Conservation (phyloP, 2,888 invertebrate species). For the Trichacis sp. region DNA sequence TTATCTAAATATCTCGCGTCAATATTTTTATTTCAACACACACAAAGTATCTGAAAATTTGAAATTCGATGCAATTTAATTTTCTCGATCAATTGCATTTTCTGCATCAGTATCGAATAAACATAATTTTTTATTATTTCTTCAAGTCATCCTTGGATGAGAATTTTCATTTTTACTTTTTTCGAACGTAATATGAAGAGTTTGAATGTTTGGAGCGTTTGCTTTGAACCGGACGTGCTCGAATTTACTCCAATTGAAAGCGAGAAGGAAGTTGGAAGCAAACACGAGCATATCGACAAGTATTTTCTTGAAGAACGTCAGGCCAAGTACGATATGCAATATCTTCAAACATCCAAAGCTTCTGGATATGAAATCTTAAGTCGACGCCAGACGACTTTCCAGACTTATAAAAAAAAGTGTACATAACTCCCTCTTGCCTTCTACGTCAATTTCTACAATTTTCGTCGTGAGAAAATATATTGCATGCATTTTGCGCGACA, state of each 20-base stretch:
- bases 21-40: no score
- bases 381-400: conserved; percentile 36
- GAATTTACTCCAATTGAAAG: conserved; percentile 5
- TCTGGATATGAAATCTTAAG: conserved; percentile 56
- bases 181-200: not conserved
- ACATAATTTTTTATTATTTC: no score
- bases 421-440: not conserved
- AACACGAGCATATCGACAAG: conserved; percentile 13
- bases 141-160: no score
- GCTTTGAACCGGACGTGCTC: not conserved
- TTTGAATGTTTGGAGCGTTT: conserved; percentile 8
- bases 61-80: no score
- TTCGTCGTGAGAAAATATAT: not conserved
- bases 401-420: conserved; percentile 10
- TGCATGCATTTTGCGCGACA: no score
- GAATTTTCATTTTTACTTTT: no score
- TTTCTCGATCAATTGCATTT: no score
- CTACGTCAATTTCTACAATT: not conserved
- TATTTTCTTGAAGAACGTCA: conserved; percentile 20
- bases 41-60: no score
- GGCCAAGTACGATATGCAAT: conserved; percentile 44
- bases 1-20: no score
- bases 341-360: conserved; percentile 47
- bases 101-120: no score
- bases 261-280: not conserved